Percentiles rank a stretch among this genome's conserved stretches.
Evolutionary conservation across 2,797 vertebrate genomes (phyloP).

Genomic region (Anguilla anguilla): DNA sequence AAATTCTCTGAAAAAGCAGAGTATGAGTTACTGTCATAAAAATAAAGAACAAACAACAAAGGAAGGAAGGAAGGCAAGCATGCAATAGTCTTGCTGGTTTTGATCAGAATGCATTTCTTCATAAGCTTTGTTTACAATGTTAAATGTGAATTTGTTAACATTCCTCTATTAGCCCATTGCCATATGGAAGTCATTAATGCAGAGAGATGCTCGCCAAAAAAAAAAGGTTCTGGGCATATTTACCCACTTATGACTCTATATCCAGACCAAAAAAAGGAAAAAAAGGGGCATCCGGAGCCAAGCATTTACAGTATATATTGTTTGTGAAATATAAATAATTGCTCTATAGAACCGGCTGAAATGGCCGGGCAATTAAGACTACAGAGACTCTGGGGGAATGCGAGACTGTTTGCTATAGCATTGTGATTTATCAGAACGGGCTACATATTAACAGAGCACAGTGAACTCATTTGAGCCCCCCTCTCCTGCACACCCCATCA

Average conservation of each 20-base stretch:
- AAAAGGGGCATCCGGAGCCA: slow-evolving; percentile 47
- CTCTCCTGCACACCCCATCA: slow-evolving; percentile 35
- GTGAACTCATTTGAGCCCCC: slow-evolving; percentile 22
- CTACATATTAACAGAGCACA: slow-evolving; percentile 37
- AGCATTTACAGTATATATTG: slow-evolving; percentile 59
- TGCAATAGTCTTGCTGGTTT: slow-evolving; percentile 41
- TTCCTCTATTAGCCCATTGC: slow-evolving; percentile 55
- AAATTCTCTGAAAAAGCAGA: background rate
- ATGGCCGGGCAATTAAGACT: slow-evolving; percentile 44
- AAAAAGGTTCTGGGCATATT: slow-evolving; percentile 66
- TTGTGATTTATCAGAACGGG: slow-evolving; percentile 38
- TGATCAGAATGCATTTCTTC: slow-evolving; percentile 46
- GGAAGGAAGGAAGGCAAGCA: slow-evolving; percentile 33
- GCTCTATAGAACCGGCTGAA: slow-evolving; percentile 31
- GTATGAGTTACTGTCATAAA: background rate
- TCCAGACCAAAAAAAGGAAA: slow-evolving; percentile 56
- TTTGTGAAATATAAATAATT: slow-evolving; percentile 61
- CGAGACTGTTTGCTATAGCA: background rate
- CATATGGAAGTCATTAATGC: slow-evolving; percentile 69
- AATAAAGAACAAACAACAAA: slow-evolving; percentile 16
- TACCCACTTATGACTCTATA: slow-evolving; percentile 62
- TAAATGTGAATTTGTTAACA: slow-evolving; percentile 63
- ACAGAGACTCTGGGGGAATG: slow-evolving; percentile 33
- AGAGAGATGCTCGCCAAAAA: slow-evolving; percentile 56
- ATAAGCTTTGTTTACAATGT: slow-evolving; percentile 56